These are phyloP conservation scores for Himalopsyche tibetana DNA, from an alignment of 2,888 invertebrate genomes.

Conservation along the genomic window DNA sequence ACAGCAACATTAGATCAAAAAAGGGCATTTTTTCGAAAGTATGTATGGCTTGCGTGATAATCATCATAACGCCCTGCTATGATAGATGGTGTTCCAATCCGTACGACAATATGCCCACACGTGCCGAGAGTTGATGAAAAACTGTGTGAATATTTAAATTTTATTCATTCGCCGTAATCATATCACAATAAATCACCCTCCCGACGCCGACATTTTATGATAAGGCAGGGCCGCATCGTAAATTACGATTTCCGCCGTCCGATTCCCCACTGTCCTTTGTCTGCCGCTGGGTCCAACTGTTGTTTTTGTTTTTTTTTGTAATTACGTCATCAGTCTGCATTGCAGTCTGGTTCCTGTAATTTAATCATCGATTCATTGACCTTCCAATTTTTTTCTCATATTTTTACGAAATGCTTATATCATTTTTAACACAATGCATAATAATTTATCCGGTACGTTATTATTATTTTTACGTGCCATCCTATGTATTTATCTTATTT, in stretches of 20 bases:
- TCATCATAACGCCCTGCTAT: neutral
- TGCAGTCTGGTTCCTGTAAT: constrained; percentile 1
- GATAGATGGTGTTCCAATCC: constrained; percentile 13
- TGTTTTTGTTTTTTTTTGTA: constrained; percentile 32
- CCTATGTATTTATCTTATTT: too few species aligned
- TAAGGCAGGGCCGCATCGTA: constrained; percentile 45
- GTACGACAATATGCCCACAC: constrained; percentile 40
- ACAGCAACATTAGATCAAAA: too few species aligned
- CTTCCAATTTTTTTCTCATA: neutral
- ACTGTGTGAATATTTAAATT: constrained; percentile 49
- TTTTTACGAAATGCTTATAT: neutral
- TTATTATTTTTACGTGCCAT: too few species aligned
- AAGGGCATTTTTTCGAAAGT: too few species aligned
- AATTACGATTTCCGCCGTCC: constrained; percentile 40
- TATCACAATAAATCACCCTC: constrained; percentile 49
- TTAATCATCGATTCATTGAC: constrained; percentile 17
- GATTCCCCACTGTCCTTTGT: constrained; percentile 38
- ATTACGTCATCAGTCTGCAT: constrained; percentile 22
- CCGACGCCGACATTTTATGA: constrained; percentile 48
- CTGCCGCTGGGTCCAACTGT: constrained; percentile 3
- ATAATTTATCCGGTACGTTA: too few species aligned
- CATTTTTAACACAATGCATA: too few species aligned
- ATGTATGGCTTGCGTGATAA: neutral
- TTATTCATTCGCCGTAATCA: constrained; percentile 52
- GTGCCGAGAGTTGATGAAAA: constrained; percentile 39